phyloP scores from a whole-genome alignment of 2,797 vertebrate species.

The Enteromius fasciolatus region DNA sequence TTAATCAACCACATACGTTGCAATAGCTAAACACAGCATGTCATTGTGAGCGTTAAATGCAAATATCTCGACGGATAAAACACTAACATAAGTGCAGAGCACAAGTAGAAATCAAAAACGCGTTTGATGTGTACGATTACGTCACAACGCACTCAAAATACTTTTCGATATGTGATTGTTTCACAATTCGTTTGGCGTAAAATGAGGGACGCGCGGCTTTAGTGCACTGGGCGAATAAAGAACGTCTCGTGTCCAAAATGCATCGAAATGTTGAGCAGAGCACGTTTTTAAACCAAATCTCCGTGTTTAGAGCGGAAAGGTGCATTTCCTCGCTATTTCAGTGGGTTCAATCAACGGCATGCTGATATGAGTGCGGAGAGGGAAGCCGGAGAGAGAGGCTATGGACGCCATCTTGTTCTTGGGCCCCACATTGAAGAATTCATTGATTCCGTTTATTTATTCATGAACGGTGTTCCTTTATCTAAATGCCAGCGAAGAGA shows the following conservation, averaged over 20 bases:
- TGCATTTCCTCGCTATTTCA: slow-evolving; percentile 3
- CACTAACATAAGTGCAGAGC: not conserved
- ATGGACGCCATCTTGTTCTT: slow-evolving; percentile 93
- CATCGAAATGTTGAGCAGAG: not conserved
- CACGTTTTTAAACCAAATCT: not conserved
- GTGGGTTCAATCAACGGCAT: slow-evolving; percentile 49
- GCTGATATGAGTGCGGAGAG: slow-evolving; percentile 66
- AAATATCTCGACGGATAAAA: not conserved
- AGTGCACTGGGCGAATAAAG: not conserved
- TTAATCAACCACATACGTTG: not conserved
- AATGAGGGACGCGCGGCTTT: not conserved
- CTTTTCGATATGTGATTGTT: not conserved
- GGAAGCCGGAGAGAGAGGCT: slow-evolving; percentile 73
- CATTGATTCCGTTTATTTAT: slow-evolving; percentile 73
- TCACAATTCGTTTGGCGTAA: not conserved
- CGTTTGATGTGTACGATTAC: not conserved
- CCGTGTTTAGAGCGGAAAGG: not conserved
- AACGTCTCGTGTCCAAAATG: not conserved
- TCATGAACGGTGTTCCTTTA: slow-evolving; percentile 38
- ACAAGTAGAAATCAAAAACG: not conserved
- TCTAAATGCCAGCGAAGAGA: slow-evolving; percentile 37
- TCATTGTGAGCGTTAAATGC: not conserved
- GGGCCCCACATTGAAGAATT: slow-evolving; percentile 76
- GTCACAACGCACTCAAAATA: not conserved
- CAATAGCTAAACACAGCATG: not conserved